Evolutionary conservation across 2,888 invertebrate genomes (phyloP).

Genomic region (Lasiommata megera): DNA sequence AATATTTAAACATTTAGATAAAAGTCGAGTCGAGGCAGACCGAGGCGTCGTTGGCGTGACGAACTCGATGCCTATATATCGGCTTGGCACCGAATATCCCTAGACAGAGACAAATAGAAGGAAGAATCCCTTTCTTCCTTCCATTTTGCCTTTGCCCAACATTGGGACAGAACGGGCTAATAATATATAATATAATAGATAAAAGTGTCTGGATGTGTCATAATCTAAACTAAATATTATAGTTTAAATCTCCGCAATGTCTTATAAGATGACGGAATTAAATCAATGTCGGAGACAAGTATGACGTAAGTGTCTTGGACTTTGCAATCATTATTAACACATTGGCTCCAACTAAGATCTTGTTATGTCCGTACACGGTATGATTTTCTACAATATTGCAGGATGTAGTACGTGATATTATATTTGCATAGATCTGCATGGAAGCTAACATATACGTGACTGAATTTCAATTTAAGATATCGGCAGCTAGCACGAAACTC

Average conservation of each 20-base stretch:
- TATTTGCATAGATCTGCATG: slow-evolving; percentile 4
- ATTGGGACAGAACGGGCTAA: too few species aligned
- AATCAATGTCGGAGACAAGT: slow-evolving; percentile 7
- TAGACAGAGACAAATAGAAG: too few species aligned
- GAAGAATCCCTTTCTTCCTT: too few species aligned
- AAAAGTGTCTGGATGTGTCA: too few species aligned
- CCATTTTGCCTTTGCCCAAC: too few species aligned
- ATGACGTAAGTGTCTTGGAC: slow-evolving; percentile 20
- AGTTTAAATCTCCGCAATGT: slow-evolving; percentile 4
- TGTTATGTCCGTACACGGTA: slow-evolving; percentile 3
- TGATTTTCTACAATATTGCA: slow-evolving; percentile 3
- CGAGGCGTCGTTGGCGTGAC: too few species aligned
- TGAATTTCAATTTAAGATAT: slow-evolving; percentile 21
- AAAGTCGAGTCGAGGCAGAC: too few species aligned
- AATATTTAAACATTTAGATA: too few species aligned
- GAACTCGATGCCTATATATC: too few species aligned
- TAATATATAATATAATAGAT: too few species aligned
- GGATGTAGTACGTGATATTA: slow-evolving; percentile 19
- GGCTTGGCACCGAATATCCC: too few species aligned
- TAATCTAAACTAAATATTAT: neutral
- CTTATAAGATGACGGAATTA: slow-evolving; percentile 9
- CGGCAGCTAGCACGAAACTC: slow-evolving; percentile 25
- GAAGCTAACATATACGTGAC: slow-evolving; percentile 30
- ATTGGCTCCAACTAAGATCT: neutral
- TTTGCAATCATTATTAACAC: slow-evolving; percentile 15